Evolutionary conservation across 2,797 vertebrate genomes (phyloP).

Genomic region (Sebastes matsubarae): DNA sequence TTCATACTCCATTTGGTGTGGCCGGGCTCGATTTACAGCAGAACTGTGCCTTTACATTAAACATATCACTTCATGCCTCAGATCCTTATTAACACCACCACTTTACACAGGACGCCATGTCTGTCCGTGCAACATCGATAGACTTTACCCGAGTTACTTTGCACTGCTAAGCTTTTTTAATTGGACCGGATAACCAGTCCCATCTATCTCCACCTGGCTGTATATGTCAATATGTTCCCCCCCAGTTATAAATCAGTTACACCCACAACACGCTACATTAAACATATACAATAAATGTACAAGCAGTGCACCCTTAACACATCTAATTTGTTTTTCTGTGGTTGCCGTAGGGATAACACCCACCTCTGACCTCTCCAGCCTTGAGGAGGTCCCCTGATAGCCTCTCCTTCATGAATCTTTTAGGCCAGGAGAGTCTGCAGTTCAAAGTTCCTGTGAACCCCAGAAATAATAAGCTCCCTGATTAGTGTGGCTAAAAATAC

Average conservation of each 20-base stretch:
- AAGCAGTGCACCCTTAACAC: conserved; percentile 65
- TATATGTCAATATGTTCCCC: conserved; percentile 18
- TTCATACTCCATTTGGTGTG: not conserved
- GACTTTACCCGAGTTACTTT: not conserved
- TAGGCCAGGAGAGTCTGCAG: conserved; percentile 73
- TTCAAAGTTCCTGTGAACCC: conserved; percentile 81
- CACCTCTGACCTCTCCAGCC: conserved; percentile 78
- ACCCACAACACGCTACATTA: conserved; percentile 23
- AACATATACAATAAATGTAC: conserved; percentile 61
- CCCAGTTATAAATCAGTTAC: conserved; percentile 34
- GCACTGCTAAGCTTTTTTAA: conserved; percentile 14
- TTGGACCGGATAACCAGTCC: conserved; percentile 7
- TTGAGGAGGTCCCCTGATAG: conserved; percentile 68
- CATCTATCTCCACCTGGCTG: conserved; percentile 7
- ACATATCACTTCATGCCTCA: not conserved
- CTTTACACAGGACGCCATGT: not conserved
- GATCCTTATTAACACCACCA: conserved; percentile 21
- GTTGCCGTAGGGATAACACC: conserved; percentile 76
- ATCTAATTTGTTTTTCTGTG: conserved; percentile 79
- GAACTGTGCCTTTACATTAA: not conserved
- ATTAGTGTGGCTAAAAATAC: conserved; percentile 81
- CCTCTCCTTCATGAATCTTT: conserved; percentile 82
- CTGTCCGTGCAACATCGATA: not conserved
- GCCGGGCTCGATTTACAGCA: not conserved
- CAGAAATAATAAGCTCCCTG: conserved; percentile 82